Evolutionary conservation across 2,888 invertebrate species (phyloP), one percentile per base, ranked within the genome.

Genomic region (Ctenicera cuprea): DNA sequence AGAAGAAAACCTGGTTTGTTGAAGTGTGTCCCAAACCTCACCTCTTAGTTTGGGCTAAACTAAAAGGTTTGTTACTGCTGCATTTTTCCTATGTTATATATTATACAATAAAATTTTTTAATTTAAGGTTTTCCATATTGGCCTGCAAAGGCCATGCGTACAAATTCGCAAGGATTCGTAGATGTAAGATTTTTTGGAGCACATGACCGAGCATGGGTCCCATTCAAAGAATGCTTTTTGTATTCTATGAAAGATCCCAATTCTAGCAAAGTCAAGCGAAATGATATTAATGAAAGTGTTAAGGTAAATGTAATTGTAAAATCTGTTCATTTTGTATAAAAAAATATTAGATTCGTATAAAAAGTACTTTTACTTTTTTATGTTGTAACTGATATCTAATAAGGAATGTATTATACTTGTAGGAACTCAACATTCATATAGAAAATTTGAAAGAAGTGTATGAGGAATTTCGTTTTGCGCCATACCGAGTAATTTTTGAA

Each of bases 111-210:
- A n/a, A 82, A 33, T 33, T 33, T 33, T 9, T 33, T 33, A 5
- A 33, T 80, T 83, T 26, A 81, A 90, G 91, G 97, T 11, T 98
- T 97, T 83, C 98, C 98, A 0, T 97, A 94, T 87, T 99, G 98
- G 98, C 98, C 98, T 0, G 98, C 97, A 0, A 98, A 98, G 87
- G 95, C 94, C 0, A 94, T 96, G 94, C 92, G 91, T 71, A 88
- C 89, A 20, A 90, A 89, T 76, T 85, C 88, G 16, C 87, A 90
- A 8, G 92, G 93, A 0, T 87, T 91, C 80, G 95, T 97, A 0
- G 97, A 98, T 86, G 97, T 97, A 1, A 88, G 97, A 1, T 98
- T 98, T 88, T 98, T 98, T 87, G 98, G 98, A 0, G 96, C 95
- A 16, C 97, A 98, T 87, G 97, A 98, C 87, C 90, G 96, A 67